Base-by-base conservation (phyloP, 2,113 vertebrate genomes). In the Malurus cyaneus region DNA sequence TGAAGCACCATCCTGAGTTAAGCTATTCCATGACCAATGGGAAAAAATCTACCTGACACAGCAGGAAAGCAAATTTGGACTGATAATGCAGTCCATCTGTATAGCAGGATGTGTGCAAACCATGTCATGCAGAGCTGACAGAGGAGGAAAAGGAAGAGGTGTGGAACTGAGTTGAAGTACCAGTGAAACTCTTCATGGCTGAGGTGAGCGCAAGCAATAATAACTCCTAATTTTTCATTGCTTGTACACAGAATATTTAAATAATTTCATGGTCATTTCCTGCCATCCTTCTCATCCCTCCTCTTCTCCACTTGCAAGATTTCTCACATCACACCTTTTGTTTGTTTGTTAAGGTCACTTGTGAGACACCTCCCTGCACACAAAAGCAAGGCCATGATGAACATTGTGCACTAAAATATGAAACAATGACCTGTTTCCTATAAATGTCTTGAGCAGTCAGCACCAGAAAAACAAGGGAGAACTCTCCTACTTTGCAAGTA, bases 161-260 rank as follows among this genome's bases (percentile, higher is more conserved):
- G 25, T 2, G 8, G 12, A 79, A 47, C 5, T 0, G 1, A 82
- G 7, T 36, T 39, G 36, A 80, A 80, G 62, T 7, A 28, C 5
- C 44, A 61, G 16, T 31, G 21, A 50, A 87, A 39, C 6, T 56
- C 36, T 44, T 67, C 15, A 12, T 8, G 31, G 8, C n/a, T 8
- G 11, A 62, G 19, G 36, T 6, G 42, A 84, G 57, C 20, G 18
- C 15, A 61, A 20, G 11, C 6, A 59, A 5, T 18, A 31, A 24
- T 26, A 29, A 28, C 2, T 67, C 46, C 15, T 16, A 2, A 26
- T 36, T 82, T 57, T 57, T 65, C 28, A 29, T 3, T 65, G 10
- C 57, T 77, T 50, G 7, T 32, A 54, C 4, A 44, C 15, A 18
- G 8, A 70, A 47, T 28, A 56, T 36, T 86, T 59, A 73, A 88